Conservation (phyloP, 2,888 invertebrate genomes). For the Eulithis prunata region DNA sequence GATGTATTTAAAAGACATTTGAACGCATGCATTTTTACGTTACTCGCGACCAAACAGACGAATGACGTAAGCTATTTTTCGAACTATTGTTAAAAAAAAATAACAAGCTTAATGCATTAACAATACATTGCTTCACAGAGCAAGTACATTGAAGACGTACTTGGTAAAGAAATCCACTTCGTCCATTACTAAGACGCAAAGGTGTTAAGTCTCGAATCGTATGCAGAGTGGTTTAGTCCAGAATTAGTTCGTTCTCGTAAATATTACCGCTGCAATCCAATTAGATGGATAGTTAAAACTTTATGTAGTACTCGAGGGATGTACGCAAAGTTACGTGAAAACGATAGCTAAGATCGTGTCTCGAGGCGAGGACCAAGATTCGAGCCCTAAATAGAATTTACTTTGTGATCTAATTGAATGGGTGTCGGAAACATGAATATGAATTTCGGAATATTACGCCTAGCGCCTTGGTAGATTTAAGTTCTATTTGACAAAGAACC, state of each 20-base stretch:
- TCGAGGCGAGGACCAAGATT: slow-evolving; percentile 26
- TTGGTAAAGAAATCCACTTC: no score
- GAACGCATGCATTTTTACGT: no score
- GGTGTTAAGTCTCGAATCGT: background rate
- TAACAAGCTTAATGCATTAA: no score
- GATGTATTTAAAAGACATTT: no score
- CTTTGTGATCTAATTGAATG: slow-evolving; percentile 34
- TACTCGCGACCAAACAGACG: no score
- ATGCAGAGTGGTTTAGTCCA: slow-evolving; percentile 43
- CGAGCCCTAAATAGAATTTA: slow-evolving; percentile 33
- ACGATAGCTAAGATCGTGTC: slow-evolving; percentile 28
- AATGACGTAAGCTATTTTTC: no score
- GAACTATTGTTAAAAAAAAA: no score
- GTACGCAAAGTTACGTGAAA: slow-evolving; percentile 28
- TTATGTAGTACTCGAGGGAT: slow-evolving; percentile 2
- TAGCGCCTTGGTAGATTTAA: slow-evolving; percentile 10
- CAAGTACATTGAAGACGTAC: no score
- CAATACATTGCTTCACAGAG: no score
- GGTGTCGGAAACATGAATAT: slow-evolving; percentile 29
- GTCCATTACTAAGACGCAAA: no score
- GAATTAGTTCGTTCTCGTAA: slow-evolving; percentile 35
- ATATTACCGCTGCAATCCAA: background rate
- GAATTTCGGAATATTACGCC: slow-evolving; percentile 25
- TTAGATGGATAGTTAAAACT: slow-evolving; percentile 17
- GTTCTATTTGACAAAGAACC: no score